Conservation (phyloP, 1,140 invertebrate genomes). For the Drosophila elegans region DNA sequence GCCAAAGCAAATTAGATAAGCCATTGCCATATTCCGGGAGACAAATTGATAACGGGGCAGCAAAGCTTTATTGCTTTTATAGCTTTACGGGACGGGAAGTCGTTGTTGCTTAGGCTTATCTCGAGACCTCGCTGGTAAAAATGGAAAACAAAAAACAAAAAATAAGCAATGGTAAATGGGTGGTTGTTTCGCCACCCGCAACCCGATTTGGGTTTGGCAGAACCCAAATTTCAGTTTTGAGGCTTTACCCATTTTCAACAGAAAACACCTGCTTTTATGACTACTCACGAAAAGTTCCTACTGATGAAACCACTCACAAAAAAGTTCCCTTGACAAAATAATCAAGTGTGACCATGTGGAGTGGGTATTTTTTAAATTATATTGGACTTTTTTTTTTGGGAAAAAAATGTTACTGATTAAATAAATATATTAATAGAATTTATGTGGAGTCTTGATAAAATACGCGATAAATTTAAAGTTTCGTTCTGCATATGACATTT, state of each 20-base stretch:
- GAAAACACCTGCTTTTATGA: background rate
- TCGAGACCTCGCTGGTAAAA: constrained; percentile 28
- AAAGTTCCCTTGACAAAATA: background rate
- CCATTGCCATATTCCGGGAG: constrained; percentile 22
- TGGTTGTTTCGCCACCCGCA: background rate
- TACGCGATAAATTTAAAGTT: no score
- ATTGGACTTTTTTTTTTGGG: no score
- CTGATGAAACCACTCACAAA: background rate
- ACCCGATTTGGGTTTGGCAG: background rate
- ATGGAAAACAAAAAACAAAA: background rate
- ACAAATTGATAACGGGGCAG: constrained; percentile 39
- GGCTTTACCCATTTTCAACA: background rate
- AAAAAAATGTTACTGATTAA: no score
- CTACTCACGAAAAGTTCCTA: background rate
- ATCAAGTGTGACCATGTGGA: no score
- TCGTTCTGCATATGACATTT: no score
- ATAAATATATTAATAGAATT: no score
- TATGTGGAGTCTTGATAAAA: no score
- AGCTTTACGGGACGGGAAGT: constrained; percentile 40
- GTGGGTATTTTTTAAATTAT: no score
- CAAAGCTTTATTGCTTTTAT: constrained; percentile 24
- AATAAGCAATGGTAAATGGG: constrained; percentile 10
- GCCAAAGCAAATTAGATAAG: constrained; percentile 39
- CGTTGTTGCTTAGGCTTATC: constrained; percentile 32
- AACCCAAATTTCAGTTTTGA: background rate